Conservation (phyloP, 2,113 vertebrate genomes). For the Rafetus swinhoei region DNA sequence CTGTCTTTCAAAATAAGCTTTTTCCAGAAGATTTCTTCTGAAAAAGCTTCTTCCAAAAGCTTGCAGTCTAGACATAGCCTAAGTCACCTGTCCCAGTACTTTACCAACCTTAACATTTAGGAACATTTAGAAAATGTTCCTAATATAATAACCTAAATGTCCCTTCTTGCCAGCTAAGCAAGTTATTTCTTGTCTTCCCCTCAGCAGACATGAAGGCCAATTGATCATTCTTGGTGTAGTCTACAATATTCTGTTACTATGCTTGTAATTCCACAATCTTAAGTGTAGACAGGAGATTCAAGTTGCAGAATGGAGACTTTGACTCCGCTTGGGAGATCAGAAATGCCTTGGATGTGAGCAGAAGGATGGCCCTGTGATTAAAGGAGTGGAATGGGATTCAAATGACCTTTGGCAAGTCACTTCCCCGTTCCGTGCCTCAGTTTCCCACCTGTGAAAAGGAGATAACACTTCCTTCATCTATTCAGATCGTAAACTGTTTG, state of each 20-base stretch:
- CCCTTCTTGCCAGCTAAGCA: neutral
- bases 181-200: too few species aligned
- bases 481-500: neutral
- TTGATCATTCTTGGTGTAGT: neutral
- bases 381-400: neutral
- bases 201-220: too few species aligned
- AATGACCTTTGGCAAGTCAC: neutral
- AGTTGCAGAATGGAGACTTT: neutral
- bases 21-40: too few species aligned
- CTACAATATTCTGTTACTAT: neutral
- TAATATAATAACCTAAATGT: neutral
- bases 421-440: neutral
- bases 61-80: too few species aligned
- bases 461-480: neutral
- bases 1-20: too few species aligned
- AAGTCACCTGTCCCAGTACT: neutral
- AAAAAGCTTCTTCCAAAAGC: too few species aligned
- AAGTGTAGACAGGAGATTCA: neutral
- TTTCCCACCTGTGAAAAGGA: neutral
- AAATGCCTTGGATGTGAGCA: neutral
- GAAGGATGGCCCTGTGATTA: neutral
- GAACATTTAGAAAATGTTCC: neutral
- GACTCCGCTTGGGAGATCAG: neutral
- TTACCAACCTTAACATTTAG: neutral
- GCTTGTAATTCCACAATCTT: neutral